phyloP scores from a whole-genome alignment of 2,113 vertebrate genomes.

The Rhegmatorhina hoffmannsi region DNA sequence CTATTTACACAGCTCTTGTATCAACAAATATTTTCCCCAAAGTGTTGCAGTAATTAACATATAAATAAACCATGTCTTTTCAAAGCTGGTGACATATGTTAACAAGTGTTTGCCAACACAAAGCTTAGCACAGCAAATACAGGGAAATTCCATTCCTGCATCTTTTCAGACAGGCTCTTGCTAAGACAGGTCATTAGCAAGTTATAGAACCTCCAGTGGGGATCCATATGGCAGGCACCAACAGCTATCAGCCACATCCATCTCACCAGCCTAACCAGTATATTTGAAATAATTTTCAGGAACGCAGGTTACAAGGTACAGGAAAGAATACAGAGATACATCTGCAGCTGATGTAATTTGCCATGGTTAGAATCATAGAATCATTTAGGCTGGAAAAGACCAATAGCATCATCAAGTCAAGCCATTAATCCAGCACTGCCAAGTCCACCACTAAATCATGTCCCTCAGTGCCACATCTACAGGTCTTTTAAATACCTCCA shows the following conservation, averaged over 20 bases:
- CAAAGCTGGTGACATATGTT: constrained; percentile 58
- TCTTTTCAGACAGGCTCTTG: not conserved
- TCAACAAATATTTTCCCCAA: constrained; percentile 54
- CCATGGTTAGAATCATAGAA: not conserved
- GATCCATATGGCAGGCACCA: not conserved
- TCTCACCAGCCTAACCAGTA: not conserved
- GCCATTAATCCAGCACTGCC: not conserved
- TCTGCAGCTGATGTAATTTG: not conserved
- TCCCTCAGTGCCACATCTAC: not conserved
- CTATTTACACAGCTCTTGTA: constrained; percentile 45
- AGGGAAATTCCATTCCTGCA: not conserved
- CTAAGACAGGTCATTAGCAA: constrained; percentile 31
- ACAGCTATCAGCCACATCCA: not conserved
- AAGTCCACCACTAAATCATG: not conserved
- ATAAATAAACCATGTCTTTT: constrained; percentile 54
- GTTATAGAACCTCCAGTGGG: not conserved
- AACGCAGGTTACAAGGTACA: not conserved
- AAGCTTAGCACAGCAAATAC: not conserved
- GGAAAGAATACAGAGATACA: not conserved
- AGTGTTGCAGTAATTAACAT: constrained; percentile 59
- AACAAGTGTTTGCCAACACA: constrained; percentile 50
- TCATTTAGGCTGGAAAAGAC: not conserved
- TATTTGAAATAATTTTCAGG: not conserved
- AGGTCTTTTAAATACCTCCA: not conserved
- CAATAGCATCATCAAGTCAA: rapidly evolving